These are phyloP conservation scores for Rhodeus uyekii DNA, from an alignment of 2,797 vertebrate genomes.

Conservation along the genomic window DNA sequence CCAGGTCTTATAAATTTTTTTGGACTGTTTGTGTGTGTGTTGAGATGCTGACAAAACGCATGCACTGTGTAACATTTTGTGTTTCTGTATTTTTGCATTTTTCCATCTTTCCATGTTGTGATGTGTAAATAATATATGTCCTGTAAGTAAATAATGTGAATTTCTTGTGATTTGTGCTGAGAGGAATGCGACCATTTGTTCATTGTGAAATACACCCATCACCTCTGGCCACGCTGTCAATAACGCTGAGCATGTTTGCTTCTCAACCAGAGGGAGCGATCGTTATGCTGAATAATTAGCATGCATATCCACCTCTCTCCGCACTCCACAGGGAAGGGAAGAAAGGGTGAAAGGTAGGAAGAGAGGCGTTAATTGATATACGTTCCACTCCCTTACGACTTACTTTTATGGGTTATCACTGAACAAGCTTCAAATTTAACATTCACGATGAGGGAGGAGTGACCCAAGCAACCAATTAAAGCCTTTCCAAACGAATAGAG, in stretches of 20 bases:
- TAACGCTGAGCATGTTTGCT: background rate
- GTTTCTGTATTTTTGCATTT: background rate
- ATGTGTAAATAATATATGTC: background rate
- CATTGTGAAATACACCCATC: background rate
- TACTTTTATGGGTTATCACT: slow-evolving; percentile 16
- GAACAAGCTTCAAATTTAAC: slow-evolving; percentile 23
- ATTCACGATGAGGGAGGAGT: background rate
- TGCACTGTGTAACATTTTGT: background rate
- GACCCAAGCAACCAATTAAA: slow-evolving; percentile 23
- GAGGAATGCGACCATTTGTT: background rate
- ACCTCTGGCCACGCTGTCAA: background rate
- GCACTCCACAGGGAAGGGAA: background rate
- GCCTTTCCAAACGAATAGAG: background rate
- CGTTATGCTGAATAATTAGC: slow-evolving; percentile 20
- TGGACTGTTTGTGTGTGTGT: too few species aligned
- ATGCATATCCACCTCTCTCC: slow-evolving; percentile 7
- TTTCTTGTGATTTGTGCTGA: background rate
- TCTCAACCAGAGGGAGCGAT: slow-evolving; percentile 7
- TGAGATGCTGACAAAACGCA: background rate
- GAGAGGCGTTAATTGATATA: slow-evolving; percentile 18
- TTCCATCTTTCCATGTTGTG: background rate
- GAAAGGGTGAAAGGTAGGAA: background rate
- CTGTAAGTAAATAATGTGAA: slow-evolving; percentile 4
- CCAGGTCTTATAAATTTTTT: background rate
- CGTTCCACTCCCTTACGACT: background rate